Base-by-base conservation (phyloP, 2,113 vertebrate species). In the Salvelinus fontinalis region DNA sequence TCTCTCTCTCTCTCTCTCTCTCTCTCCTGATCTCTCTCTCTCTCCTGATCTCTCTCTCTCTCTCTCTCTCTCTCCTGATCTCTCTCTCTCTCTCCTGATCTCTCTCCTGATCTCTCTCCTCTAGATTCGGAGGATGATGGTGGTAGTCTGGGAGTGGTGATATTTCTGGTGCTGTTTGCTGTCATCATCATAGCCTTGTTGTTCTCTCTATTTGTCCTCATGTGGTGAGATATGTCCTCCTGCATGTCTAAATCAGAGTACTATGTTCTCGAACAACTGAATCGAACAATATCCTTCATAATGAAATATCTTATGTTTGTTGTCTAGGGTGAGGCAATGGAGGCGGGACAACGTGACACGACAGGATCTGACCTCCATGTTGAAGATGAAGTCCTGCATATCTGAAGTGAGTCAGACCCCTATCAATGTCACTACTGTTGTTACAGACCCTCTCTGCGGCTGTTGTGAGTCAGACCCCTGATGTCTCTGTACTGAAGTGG, bases 361-460 rank as follows among this genome's bases (percentile, higher is more conserved):
- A 85, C 93, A 94, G 73, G 92, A 94, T 85, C 84, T 94, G 75
- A 86, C 88, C 78, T 93, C 91, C 7, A 92, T 93, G 93, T 89
- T 94, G 83, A 94, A 94, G 86, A 92, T 94, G 93, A 94, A 94
- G 90, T 88, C 92, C 78, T 94, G 83, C 91, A 89, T 44, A 90
- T 94, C 80, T 94, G 90, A 91, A 49, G 89, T 89, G 59, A 92
- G 88, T 74, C 12, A 9, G 34, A 8, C 34, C 34, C 34, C 34
- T 39, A 39, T 39, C 34, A 39, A 7, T 39, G 34, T 39, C 34
- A 39, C 34, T 39, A 9, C 34, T 39, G 34, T 39, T 39, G 34
- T 39, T 39, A 39, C 34, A 39, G 34, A 39, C 34, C 34, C 34
- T 8, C 8, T 39, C 34, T 39, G 2, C 2, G 8, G 34, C 7